phyloP scores from a whole-genome alignment of 2,113 vertebrate genomes.

The Sclerurus mexicanus region DNA sequence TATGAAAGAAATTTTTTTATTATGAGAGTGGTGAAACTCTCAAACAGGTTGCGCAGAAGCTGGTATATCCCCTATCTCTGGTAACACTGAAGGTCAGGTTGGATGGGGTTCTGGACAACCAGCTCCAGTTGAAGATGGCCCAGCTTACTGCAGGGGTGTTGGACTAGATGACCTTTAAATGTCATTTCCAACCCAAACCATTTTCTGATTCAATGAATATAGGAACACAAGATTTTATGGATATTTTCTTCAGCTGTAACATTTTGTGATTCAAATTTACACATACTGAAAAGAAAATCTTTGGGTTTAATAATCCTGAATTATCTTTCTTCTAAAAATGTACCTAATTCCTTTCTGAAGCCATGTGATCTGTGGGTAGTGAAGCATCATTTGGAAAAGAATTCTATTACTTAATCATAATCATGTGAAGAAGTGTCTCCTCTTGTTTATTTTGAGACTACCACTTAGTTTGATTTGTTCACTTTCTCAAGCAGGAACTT shows the following conservation, averaged over 20 bases:
- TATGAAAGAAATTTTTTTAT: not conserved
- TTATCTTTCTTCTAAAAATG: not conserved
- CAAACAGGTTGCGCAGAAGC: not conserved
- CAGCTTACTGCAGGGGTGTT: not conserved
- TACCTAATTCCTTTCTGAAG: not conserved
- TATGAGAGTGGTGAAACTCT: not conserved
- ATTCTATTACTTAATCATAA: not conserved
- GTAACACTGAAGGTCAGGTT: not conserved
- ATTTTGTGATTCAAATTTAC: not conserved
- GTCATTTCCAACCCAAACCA: not conserved
- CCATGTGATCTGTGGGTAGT: not conserved
- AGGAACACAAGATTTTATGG: not conserved
- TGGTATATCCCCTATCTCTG: no score
- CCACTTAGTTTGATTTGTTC: not conserved
- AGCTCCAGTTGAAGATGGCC: not conserved
- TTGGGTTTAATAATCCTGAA: not conserved
- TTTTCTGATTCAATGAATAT: not conserved
- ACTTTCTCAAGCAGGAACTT: not conserved
- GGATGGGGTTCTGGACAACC: rapidly evolving
- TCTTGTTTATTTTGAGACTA: not conserved
- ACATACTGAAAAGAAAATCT: not conserved
- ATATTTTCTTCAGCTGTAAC: not conserved
- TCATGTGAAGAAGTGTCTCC: not conserved
- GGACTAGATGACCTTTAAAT: not conserved
- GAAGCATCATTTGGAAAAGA: not conserved